Base-by-base conservation (phyloP, 2,888 invertebrate genomes). In the Lepidonotus clava region DNA sequence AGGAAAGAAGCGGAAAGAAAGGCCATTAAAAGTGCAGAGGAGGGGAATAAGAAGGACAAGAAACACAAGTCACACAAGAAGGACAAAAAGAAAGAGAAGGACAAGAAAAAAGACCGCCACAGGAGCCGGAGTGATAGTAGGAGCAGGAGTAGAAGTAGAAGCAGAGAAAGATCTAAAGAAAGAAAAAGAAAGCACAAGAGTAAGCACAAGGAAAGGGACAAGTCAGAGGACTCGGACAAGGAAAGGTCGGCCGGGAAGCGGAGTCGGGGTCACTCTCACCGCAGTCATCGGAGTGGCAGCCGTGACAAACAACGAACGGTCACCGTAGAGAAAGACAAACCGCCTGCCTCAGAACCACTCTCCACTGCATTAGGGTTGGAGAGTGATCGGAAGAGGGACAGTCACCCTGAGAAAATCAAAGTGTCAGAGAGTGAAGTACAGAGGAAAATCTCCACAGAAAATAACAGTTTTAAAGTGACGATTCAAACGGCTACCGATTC, bases 171-270 rank as follows among this genome's bases (percentile, higher is more conserved):
- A 6, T 24, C 14, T 14, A 66, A 66, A 24, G 24, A 66, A 21
- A 8, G 28, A 24, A 66, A 66, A 32, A 66, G 66, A 6, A 66
- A 66, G 28, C 66, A 66, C 66, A 66, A 66, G 66, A 66, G 83
- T 36, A 87, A 84, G 76, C 71, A 86, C n/a, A 83, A 71, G 41
- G 41, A 41, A 18, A 38, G 56, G 41, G 66, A 66, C 32, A 28
- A 84, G 40, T 24, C n/a, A n/a, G n/a, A 53, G 18, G 53, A 83
- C 46, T 46, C 46, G 14, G 28, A 46, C 14, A 28, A 11, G 14
- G 24, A 67, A 67, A 67, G 34, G 61, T 71, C 34, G 38, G 34
- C 24, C 28, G 32, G n/a, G 24, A 61, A 32, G 34, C 71, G 34
- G n/a, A 14, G 21, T 6, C 34, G 71, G n/a, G 38, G 38, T 71